These are phyloP conservation scores for Microcaecilia unicolor DNA, from an alignment of 2,797 vertebrate species.

Conservation along the genomic window DNA sequence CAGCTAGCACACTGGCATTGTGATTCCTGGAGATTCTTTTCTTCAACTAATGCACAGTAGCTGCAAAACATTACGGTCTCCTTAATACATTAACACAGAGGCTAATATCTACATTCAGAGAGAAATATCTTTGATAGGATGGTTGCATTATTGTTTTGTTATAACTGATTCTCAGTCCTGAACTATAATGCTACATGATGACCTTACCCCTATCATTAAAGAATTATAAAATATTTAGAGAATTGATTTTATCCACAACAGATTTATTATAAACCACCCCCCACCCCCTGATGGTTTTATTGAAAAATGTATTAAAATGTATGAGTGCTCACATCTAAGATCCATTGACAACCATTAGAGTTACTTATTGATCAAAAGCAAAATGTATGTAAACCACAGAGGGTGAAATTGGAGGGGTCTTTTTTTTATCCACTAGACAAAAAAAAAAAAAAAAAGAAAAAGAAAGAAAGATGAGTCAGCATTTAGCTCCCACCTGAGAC, in stretches of 20 bases:
- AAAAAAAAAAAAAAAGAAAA: not conserved
- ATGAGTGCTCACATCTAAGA: slow-evolving; percentile 3
- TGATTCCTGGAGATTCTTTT: too few relatives aligned
- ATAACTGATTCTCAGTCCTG: slow-evolving; percentile 4
- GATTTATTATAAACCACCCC: not conserved
- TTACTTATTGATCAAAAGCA: slow-evolving; percentile 2
- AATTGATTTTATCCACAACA: slow-evolving; percentile 8
- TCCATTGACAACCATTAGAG: not conserved
- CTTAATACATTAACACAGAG: too few relatives aligned
- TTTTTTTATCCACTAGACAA: too few relatives aligned
- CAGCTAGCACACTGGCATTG: too few relatives aligned
- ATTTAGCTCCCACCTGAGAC: not conserved
- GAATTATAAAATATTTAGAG: slow-evolving; percentile 15
- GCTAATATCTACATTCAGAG: too few relatives aligned
- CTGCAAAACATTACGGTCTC: too few relatives aligned
- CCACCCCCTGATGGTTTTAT: not conserved
- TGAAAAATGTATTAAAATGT: slow-evolving; percentile 5
- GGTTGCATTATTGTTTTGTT: slow-evolving; percentile 8
- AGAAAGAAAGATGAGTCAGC: too few relatives aligned
- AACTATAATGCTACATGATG: not conserved
- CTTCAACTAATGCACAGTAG: too few relatives aligned
- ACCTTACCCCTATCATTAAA: not conserved
- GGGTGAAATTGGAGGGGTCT: not conserved
- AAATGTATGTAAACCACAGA: slow-evolving; percentile 11
- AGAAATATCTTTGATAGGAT: slow-evolving; percentile 1